phyloP scores from a whole-genome alignment of 2,888 invertebrate genomes.

The Torymus tubicola region DNA sequence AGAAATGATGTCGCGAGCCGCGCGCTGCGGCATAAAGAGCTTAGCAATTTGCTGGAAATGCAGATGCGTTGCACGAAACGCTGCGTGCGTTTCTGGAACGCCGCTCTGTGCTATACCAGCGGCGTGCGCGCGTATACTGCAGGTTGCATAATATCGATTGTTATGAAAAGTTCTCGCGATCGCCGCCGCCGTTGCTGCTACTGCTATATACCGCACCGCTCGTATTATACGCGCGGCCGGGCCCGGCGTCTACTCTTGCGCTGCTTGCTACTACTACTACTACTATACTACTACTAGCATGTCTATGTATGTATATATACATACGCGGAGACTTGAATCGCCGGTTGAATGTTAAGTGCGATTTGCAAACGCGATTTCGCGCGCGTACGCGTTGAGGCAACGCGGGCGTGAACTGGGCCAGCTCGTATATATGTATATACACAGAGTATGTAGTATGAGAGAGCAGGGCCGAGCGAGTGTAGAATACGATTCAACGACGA shows the following conservation, averaged over 20 bases:
- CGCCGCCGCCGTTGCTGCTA: slow-evolving; percentile 20
- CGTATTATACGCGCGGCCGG: slow-evolving; percentile 1
- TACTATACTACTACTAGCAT: no score
- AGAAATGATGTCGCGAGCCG: slow-evolving; percentile 49
- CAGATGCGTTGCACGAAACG: slow-evolving; percentile 59
- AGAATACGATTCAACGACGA: slow-evolving; percentile 5
- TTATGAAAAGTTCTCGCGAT: slow-evolving; percentile 69
- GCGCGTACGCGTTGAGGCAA: slow-evolving; percentile 52
- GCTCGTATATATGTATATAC: slow-evolving; percentile 9
- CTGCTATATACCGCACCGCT: neutral
- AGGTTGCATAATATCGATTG: slow-evolving; percentile 69
- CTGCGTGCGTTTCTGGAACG: slow-evolving; percentile 63
- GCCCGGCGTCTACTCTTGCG: slow-evolving; percentile 23
- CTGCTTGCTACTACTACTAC: no score
- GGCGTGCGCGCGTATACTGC: neutral
- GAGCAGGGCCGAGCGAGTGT: slow-evolving; percentile 42
- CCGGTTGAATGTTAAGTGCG: slow-evolving; percentile 67
- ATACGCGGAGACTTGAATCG: slow-evolving; percentile 42
- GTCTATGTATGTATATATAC: slow-evolving; percentile 31
- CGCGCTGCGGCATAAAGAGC: slow-evolving; percentile 22
- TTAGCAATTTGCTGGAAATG: slow-evolving; percentile 55
- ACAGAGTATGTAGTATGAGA: slow-evolving; percentile 2
- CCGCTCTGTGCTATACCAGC: slow-evolving; percentile 7
- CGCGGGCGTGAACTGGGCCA: slow-evolving; percentile 67
- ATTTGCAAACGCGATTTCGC: slow-evolving; percentile 64